A percentile compares a stretch with the other conserved stretches of the same genome.
phyloP scores from a whole-genome alignment of 2,888 invertebrate genomes.

The Tiphia femorata region DNA sequence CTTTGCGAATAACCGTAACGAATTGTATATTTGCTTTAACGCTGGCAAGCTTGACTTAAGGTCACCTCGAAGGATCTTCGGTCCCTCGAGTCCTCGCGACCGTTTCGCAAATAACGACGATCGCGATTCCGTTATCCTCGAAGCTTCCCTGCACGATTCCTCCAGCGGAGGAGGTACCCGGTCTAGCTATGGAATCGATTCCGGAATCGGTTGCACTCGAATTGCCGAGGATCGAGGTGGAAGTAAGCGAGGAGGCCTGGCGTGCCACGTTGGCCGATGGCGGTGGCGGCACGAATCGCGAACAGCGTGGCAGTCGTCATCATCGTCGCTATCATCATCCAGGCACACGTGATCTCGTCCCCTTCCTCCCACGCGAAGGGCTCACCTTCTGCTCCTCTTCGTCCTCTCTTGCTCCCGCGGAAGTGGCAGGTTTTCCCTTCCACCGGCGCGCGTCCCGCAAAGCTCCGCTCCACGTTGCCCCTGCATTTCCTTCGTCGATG shows the following conservation, averaged over 20 bases:
- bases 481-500: constrained; percentile 24
- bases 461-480: no score
- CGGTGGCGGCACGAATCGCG: constrained; percentile 7
- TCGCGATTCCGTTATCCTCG: constrained; percentile 38
- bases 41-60: no score
- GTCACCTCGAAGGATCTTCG: no score
- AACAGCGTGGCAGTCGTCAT: constrained; percentile 21
- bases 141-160: constrained; percentile 28
- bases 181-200: constrained; percentile 6
- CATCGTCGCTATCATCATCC: constrained; percentile 40
- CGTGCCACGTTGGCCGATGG: no score
- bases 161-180: no score
- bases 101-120: not conserved
- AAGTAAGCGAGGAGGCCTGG: constrained; percentile 8
- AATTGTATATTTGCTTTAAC: no score
- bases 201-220: constrained; percentile 6
- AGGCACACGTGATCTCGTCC: constrained; percentile 31
- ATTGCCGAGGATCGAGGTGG: constrained; percentile 26
- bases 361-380: constrained; percentile 35
- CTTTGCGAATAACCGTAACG: no score
- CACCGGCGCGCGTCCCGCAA: constrained; percentile 7
- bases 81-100: no score
- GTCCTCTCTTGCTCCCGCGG: not conserved
- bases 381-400: constrained; percentile 1
- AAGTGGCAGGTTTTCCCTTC: constrained; percentile 23